Conservation (phyloP, 2,888 invertebrate genomes). For the Zygothrica quintamaculata region DNA sequence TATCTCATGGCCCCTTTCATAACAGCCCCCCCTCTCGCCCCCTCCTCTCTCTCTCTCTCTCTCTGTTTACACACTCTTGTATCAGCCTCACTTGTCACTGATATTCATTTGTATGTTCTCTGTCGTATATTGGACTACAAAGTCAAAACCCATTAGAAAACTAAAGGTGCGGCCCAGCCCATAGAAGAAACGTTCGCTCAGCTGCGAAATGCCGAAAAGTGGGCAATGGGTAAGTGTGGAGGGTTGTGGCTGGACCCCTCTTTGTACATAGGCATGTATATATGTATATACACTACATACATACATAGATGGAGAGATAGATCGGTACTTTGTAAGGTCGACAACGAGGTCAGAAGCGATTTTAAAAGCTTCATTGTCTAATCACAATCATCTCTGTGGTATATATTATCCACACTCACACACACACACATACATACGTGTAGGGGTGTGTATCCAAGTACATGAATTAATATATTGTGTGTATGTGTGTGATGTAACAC, state of each 20-base stretch:
- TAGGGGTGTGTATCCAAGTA: too few relatives aligned
- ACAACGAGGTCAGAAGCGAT: conserved; percentile 67
- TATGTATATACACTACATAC: conserved; percentile 18
- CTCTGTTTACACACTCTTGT: too few relatives aligned
- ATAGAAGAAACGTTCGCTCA: conserved; percentile 30
- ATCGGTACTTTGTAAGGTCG: conserved; percentile 69
- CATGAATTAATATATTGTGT: neutral
- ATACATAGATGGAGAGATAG: conserved; percentile 6
- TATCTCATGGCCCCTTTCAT: conserved; percentile 35
- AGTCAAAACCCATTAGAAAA: conserved; percentile 26
- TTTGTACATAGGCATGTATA: conserved; percentile 2
- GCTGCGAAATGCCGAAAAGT: conserved; percentile 37
- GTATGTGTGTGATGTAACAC: conserved; percentile 33
- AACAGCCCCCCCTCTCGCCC: neutral
- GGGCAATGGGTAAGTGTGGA: neutral
- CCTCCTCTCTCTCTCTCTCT: too few relatives aligned
- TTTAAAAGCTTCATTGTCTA: conserved; percentile 63
- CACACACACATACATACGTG: conserved; percentile 4
- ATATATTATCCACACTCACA: conserved; percentile 24
- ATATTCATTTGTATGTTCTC: conserved; percentile 5
- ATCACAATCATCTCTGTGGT: conserved; percentile 56
- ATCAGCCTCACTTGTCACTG: conserved; percentile 21
- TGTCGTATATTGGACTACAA: conserved; percentile 24
- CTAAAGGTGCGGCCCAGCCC: conserved; percentile 40
- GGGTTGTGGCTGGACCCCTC: conserved; percentile 4